Base-by-base conservation (phyloP, 2,113 vertebrate genomes). In the Lepus americanus region DNA sequence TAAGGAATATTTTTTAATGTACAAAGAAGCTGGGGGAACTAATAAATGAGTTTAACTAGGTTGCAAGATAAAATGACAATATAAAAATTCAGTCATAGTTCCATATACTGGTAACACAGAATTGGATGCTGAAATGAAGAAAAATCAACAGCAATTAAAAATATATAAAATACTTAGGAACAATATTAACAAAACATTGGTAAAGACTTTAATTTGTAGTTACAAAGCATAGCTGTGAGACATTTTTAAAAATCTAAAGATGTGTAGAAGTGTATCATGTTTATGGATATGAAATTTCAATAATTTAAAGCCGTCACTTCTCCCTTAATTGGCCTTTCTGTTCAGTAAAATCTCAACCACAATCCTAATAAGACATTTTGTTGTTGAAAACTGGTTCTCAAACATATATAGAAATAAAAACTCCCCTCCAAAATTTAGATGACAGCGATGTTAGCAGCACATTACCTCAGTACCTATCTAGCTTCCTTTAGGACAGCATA, bases 211-310 rank as follows among this genome's bases (percentile, higher is more conserved):
- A 44, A 86, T 19, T 86, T 92, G 9, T 29, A 61, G 89, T 83
- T 87, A 79, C 3, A 83, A 92, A 82, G 9, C 1, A 14, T 66
- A 44, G 1, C 22, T 91, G 11, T 93, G 69, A 95, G 63, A 59
- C 25, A 66, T 83, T 89, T 31, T 61, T 92, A 79, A 69, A 82
- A 16, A 83, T 67, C 80, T 87, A n/a, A 94, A 79, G 36, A 86
- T 55, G 70, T 25, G 4, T 67, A 90, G 82, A 95, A 92, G 31
- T 84, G 22, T 39, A 33, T 70, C 70, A 67, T 55, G 44, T 63
- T 78, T 77, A 83, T 53, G n/a, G 17, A 39, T 31, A 22, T 33
- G 66, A 90, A 88, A 39, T 0, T 17, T 89, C n/a, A 91, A 59
- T 19, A 66, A n/a, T 63, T 53, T 72, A 76, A 93, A 66, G 63